Evolutionary conservation across 2,888 invertebrate genomes (phyloP).

Genomic region (Drosophila atripex): DNA sequence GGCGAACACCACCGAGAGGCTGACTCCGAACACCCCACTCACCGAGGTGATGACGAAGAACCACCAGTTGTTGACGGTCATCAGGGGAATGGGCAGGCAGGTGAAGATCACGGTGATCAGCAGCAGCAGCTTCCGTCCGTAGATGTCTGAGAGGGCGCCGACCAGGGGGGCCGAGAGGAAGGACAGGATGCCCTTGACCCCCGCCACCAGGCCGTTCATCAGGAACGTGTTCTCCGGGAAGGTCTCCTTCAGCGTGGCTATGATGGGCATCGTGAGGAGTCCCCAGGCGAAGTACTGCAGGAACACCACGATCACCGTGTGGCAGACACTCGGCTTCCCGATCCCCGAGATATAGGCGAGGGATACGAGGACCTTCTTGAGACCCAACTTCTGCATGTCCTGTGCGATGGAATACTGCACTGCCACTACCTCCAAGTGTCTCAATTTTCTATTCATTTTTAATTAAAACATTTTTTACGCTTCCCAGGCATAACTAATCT

Average conservation of each 20-base stretch:
- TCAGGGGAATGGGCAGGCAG: conserved; percentile 98
- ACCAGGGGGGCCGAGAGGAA: conserved; percentile 98
- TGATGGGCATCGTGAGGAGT: conserved; percentile 98
- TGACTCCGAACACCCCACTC: conserved; percentile 99
- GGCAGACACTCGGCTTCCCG: conserved; percentile 97
- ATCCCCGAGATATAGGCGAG: conserved; percentile 88
- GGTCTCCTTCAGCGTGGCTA: conserved; percentile 95
- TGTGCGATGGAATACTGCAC: neutral
- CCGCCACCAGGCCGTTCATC: conserved; percentile 99
- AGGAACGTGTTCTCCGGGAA: conserved; percentile 98
- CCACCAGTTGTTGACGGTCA: conserved; percentile 99
- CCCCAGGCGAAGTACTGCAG: conserved; percentile 99
- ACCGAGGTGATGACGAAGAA: conserved; percentile 99
- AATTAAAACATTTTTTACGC: neutral
- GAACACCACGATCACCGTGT: conserved; percentile 99
- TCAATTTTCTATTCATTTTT: neutral
- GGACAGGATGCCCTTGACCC: conserved; percentile 98
- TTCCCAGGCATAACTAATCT: neutral
- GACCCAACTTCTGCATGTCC: conserved; percentile 1
- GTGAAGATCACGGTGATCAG: conserved; percentile 99
- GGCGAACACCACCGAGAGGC: conserved; percentile 99
- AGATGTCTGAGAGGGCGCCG: conserved; percentile 98
- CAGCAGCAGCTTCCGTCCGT: conserved; percentile 99
- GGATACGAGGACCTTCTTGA: neutral
- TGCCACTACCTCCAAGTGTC: neutral